A percentile compares a stretch with the other conserved stretches of the same genome.
Evolutionary conservation across 1,140 invertebrate species (phyloP).

Genomic region (Hyphantria cunea): DNA sequence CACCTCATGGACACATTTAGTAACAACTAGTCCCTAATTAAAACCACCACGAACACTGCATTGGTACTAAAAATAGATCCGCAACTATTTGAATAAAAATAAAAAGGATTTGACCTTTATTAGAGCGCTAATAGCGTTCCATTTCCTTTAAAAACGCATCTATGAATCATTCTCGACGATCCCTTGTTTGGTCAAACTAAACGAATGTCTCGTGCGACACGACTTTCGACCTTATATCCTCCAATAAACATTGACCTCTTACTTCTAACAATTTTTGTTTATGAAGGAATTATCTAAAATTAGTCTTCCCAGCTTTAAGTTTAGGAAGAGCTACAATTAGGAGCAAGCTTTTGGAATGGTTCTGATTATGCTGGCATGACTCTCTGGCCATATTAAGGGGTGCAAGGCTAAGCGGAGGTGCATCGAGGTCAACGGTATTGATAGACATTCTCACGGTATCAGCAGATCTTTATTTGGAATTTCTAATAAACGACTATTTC

Average conservation of each 20-base stretch:
- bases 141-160: conserved; percentile 20
- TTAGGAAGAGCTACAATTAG: conserved; percentile 23
- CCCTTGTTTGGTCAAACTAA: conserved; percentile 34
- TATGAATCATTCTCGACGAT: conserved; percentile 31
- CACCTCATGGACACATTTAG: too few species aligned
- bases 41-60: conserved; percentile 13
- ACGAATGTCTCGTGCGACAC: conserved; percentile 25
- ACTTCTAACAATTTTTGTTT: conserved; percentile 8
- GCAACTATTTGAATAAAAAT: conserved; percentile 22
- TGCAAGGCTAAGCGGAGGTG: conserved; percentile 28
- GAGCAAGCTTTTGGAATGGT: conserved; percentile 14
- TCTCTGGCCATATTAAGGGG: conserved; percentile 32
- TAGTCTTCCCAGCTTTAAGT: conserved; percentile 4
- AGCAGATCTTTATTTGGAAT: conserved; percentile 28
- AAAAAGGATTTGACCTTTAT: conserved; percentile 22
- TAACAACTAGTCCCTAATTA: too few species aligned
- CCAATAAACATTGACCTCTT: conserved; percentile 11
- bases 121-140: conserved; percentile 20
- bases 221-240: conserved; percentile 26
- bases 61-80: conserved; percentile 25
- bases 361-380: conserved; percentile 9
- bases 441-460: conserved; percentile 30
- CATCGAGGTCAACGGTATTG: conserved; percentile 22
- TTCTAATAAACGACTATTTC: conserved; percentile 24
- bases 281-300: conserved; percentile 14